phyloP scores from a whole-genome alignment of 2,888 invertebrate genomes.

The Apotomis betuletana region DNA sequence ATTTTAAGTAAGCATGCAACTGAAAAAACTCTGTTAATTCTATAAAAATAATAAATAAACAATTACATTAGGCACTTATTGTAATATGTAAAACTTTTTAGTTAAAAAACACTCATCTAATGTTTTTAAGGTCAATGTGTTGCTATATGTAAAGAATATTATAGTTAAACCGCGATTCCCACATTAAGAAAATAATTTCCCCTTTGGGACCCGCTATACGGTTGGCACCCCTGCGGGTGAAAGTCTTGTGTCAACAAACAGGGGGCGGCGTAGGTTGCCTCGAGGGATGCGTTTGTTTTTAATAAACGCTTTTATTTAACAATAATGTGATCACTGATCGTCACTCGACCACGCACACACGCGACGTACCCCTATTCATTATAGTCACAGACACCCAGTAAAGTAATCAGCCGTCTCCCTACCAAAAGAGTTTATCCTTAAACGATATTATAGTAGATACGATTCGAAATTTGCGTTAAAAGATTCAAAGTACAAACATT shows the following conservation, averaged over 20 bases:
- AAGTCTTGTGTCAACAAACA: constrained; percentile 72
- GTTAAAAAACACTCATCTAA: too few relatives aligned
- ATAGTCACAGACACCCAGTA: background rate
- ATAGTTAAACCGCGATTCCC: too few relatives aligned
- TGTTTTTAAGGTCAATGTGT: too few relatives aligned
- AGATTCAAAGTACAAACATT: too few relatives aligned
- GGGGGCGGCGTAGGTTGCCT: constrained; percentile 57
- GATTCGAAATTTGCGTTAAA: background rate
- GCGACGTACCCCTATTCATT: constrained; percentile 20
- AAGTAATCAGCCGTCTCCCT: constrained; percentile 9
- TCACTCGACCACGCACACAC: constrained; percentile 42
- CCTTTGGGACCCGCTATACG: background rate
- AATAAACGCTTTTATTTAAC: constrained; percentile 75
- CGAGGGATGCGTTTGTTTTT: constrained; percentile 75
- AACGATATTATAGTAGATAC: background rate
- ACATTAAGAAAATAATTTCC: background rate
- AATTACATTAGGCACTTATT: too few relatives aligned
- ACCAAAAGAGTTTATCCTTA: background rate
- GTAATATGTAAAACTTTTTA: too few relatives aligned
- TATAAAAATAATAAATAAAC: too few relatives aligned
- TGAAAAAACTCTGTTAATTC: too few relatives aligned
- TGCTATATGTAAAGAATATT: too few relatives aligned
- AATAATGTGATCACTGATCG: constrained; percentile 56
- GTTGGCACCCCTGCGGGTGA: constrained; percentile 57
- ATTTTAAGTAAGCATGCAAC: too few relatives aligned